Percentiles rank a stretch among this genome's conserved stretches.
Evolutionary conservation across 2,797 vertebrate genomes (phyloP).

Genomic region (Eleutherodactylus coqui): DNA sequence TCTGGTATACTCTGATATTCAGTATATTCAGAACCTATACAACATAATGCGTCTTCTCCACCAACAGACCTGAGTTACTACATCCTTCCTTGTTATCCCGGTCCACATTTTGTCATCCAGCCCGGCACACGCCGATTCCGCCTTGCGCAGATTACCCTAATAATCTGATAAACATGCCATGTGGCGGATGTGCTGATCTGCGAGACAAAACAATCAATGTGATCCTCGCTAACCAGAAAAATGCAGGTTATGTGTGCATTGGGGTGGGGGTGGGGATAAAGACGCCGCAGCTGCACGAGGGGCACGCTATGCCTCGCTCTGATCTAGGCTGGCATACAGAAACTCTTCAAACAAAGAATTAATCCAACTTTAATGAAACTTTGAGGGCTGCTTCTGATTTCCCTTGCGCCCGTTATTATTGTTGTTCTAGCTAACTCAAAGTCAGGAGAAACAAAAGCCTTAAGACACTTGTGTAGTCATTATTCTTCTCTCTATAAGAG

Average conservation of each 20-base stretch:
- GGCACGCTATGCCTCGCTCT: background rate
- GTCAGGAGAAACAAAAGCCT: background rate
- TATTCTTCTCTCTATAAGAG: background rate
- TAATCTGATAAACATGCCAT: conserved; percentile 57
- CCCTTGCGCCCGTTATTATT: too few relatives aligned
- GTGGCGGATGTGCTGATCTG: conserved; percentile 45
- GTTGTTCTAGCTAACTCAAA: too few relatives aligned
- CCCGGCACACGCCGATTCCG: conserved; percentile 22
- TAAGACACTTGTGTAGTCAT: background rate
- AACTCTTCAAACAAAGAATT: conserved; percentile 43
- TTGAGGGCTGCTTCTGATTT: too few relatives aligned
- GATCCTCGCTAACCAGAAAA: background rate
- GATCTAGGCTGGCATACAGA: conserved; percentile 19
- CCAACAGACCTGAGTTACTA: background rate
- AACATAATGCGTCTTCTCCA: background rate
- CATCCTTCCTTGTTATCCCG: background rate
- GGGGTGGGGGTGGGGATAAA: background rate
- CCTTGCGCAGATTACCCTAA: conserved; percentile 50
- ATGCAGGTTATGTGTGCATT: background rate
- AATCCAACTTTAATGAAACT: conserved; percentile 61
- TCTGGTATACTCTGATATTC: background rate
- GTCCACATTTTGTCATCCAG: background rate
- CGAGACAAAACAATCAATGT: background rate
- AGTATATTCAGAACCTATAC: background rate
- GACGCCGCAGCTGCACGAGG: background rate